Evolutionary conservation across 1,140 invertebrate genomes (phyloP).

Genomic region (Thalassaphorura encarpata): DNA sequence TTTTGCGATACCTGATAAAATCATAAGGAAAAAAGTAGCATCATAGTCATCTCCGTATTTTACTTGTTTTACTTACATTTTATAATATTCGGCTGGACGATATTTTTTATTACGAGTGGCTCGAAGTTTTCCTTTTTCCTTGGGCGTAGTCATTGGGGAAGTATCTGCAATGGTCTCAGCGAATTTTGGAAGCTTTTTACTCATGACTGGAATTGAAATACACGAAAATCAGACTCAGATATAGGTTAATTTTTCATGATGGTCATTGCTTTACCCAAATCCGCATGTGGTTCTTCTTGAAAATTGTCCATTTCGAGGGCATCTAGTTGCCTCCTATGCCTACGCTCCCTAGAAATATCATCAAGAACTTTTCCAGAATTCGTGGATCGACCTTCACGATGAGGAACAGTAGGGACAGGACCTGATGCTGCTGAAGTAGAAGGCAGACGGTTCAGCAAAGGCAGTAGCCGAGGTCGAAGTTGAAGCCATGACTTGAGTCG

Average conservation of each 20-base stretch:
- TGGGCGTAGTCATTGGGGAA: slow-evolving; percentile 91
- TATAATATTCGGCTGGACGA: slow-evolving; percentile 76
- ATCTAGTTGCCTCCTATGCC: slow-evolving; percentile 82
- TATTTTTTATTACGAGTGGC: slow-evolving; percentile 64
- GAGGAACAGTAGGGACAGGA: too few relatives aligned
- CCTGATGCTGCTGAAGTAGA: too few relatives aligned
- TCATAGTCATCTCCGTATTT: neutral
- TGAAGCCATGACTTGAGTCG: too few relatives aligned
- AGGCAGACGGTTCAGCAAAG: too few relatives aligned
- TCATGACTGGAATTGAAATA: slow-evolving; percentile 55
- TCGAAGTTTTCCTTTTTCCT: slow-evolving; percentile 39
- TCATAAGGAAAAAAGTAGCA: slow-evolving; percentile 12
- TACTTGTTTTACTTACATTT: slow-evolving; percentile 44
- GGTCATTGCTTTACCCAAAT: slow-evolving; percentile 65
- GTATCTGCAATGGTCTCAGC: too few relatives aligned
- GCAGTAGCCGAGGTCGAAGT: too few relatives aligned
- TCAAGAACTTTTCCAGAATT: too few relatives aligned
- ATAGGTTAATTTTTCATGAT: neutral
- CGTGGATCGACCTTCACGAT: too few relatives aligned
- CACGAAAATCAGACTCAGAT: neutral
- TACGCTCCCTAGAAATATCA: slow-evolving; percentile 68
- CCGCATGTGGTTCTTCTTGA: slow-evolving; percentile 94
- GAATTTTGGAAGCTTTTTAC: slow-evolving; percentile 95
- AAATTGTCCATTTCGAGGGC: slow-evolving; percentile 95
- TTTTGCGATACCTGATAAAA: slow-evolving; percentile 64